Percentiles rank a stretch among this genome's conserved stretches.
Evolutionary conservation across 2,888 invertebrate species (phyloP).

Genomic region (Linnaemya vulpina): DNA sequence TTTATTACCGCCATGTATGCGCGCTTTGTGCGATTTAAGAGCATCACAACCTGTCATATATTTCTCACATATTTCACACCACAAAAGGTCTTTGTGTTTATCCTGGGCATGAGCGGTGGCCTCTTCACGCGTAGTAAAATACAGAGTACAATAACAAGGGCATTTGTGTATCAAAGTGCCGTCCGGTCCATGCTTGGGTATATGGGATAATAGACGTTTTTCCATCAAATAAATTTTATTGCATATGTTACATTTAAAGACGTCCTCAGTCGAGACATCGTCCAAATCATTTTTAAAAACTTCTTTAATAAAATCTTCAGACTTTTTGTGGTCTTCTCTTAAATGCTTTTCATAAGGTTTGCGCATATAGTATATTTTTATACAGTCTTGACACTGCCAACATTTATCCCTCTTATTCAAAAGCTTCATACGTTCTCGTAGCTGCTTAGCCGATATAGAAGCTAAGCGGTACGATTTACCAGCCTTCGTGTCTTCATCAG

Average conservation of each 20-base stretch:
- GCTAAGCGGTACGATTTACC: slow-evolving; percentile 76
- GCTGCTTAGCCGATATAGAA: slow-evolving; percentile 77
- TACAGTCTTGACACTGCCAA: slow-evolving; percentile 80
- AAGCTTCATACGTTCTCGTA: slow-evolving; percentile 79
- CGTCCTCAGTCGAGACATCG: slow-evolving; percentile 75
- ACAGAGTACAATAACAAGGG: slow-evolving; percentile 82
- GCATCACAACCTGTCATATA: slow-evolving; percentile 83
- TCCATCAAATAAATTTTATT: slow-evolving; percentile 80
- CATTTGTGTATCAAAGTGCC: slow-evolving; percentile 82
- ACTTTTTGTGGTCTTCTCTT: slow-evolving; percentile 78
- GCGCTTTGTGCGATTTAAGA: slow-evolving; percentile 82
- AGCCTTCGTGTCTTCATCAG: slow-evolving; percentile 20
- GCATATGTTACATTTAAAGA: slow-evolving; percentile 81
- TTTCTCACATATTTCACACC: slow-evolving; percentile 83
- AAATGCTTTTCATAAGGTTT: slow-evolving; percentile 81
- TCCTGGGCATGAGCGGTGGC: slow-evolving; percentile 82
- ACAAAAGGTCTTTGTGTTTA: slow-evolving; percentile 82
- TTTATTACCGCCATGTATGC: slow-evolving; percentile 77
- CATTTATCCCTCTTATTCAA: slow-evolving; percentile 78
- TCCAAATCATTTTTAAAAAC: slow-evolving; percentile 76
- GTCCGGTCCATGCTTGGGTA: slow-evolving; percentile 79
- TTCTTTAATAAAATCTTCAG: slow-evolving; percentile 77
- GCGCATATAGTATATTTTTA: slow-evolving; percentile 81
- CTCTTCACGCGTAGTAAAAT: slow-evolving; percentile 82
- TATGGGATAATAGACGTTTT: slow-evolving; percentile 79